Evolutionary conservation across 2,797 vertebrate species (phyloP), one percentile per base, ranked within the genome.

Genomic region (Peromyscus attwateri): DNA sequence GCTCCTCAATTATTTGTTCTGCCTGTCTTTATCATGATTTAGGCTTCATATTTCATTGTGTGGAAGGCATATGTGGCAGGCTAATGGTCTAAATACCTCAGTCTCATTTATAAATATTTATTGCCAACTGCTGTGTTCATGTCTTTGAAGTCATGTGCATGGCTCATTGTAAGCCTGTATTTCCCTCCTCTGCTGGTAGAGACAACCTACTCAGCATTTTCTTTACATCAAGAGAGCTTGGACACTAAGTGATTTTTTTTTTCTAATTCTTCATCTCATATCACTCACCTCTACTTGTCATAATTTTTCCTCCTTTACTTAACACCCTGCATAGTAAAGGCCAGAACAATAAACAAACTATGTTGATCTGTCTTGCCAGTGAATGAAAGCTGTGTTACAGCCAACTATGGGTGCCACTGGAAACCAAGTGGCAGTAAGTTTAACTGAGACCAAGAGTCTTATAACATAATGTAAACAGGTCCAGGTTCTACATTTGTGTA

Each of bases 51-150:
- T 91, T 98, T 98, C 91, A 97, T 97, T 96, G 93, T 93, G 82
- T 97, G 85, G 94, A 97, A 98, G 97, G 94, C 25, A 0, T 97
- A 96, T 97, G 92, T 97, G 96, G 89, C 97, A 98, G 96, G 96
- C 96, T 98, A 98, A 98, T 98, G 96, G 97, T 96, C 98, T 98
- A 96, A 97, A 96, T 98, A 97, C 96, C 96, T 96, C 97, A 98
- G 97, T 95, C 97, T 98, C 98, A 95, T 98, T 98, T 98, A 98
- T 98, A 98, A 99, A 98, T 98, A 98, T 98, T 98, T 98, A 98
- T 98, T 98, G 97, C 89, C 92, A 97, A 97, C 87, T 97, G 92
- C 75, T 97, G 89, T 95, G 93, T 97, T 98, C 89, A 55, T 97
- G 43, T 98, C 98, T 98, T 98, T 98, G 97, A 98, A 98, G 98